phyloP scores from a whole-genome alignment of 1,140 invertebrate genomes.

The Thaumetopoea pityocampa region DNA sequence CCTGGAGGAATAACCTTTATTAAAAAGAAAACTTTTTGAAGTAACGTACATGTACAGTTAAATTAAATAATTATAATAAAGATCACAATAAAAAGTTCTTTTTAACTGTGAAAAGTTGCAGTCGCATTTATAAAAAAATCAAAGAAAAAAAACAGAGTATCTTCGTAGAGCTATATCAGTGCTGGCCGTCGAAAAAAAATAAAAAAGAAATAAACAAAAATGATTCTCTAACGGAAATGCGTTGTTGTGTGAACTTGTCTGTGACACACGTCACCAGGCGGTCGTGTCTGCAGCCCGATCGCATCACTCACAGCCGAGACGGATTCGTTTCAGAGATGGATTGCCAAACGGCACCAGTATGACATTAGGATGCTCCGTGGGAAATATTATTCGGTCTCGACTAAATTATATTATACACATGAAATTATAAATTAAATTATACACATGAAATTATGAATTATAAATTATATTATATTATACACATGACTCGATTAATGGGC shows the following conservation, averaged over 20 bases:
- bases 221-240: conserved; percentile 19
- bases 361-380: not conserved
- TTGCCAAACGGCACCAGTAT: not conserved
- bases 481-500: no score
- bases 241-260: conserved; percentile 21
- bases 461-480: no score
- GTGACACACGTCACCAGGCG: conserved; percentile 16
- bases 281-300: conserved; percentile 7
- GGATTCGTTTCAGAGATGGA: conserved; percentile 19
- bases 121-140: conserved; percentile 5
- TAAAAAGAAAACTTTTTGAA: no score
- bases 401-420: conserved; percentile 1
- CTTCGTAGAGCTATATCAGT: conserved; percentile 9
- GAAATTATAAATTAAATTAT: not conserved
- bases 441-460: not conserved
- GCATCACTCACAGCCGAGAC: conserved; percentile 18
- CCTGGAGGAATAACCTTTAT: no score
- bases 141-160: conserved; percentile 2
- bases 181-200: conserved; percentile 13
- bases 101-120: conserved; percentile 8
- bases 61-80: no score
- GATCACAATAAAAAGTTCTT: no score
- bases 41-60: no score
- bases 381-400: conserved; percentile 4
- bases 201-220: conserved; percentile 22